Evolutionary conservation across 1,140 invertebrate species (phyloP).

Genomic region (Lysiphlebus fabarum): DNA sequence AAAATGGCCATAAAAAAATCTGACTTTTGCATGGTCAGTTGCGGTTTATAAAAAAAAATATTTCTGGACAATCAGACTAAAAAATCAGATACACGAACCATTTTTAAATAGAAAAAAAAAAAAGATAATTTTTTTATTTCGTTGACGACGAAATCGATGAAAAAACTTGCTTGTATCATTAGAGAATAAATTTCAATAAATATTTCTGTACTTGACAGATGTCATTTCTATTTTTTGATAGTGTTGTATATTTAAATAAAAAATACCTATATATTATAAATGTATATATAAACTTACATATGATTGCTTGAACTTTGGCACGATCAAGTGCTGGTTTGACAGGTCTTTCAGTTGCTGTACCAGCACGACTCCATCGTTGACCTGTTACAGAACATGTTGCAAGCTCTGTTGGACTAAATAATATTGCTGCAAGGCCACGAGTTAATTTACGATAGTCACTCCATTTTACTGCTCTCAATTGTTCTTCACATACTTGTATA

Average conservation of each 20-base stretch:
- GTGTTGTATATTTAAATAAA: background rate
- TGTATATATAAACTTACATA: slow-evolving; percentile 54
- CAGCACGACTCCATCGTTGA: slow-evolving; percentile 70
- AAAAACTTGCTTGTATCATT: too few relatives aligned
- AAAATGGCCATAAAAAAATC: too few relatives aligned
- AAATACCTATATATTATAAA: too few relatives aligned
- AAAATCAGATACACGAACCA: too few relatives aligned
- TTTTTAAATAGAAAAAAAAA: too few relatives aligned
- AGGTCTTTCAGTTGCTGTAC: slow-evolving; percentile 63
- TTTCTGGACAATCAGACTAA: too few relatives aligned
- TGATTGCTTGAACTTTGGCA: slow-evolving; percentile 70
- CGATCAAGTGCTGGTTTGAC: slow-evolving; percentile 70
- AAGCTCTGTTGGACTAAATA: slow-evolving; percentile 70
- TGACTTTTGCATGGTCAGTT: too few relatives aligned
- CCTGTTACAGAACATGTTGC: slow-evolving; percentile 72
- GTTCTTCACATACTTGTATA: slow-evolving; percentile 67
- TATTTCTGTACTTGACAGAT: too few relatives aligned
- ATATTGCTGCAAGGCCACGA: slow-evolving; percentile 66
- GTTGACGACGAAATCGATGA: too few relatives aligned
- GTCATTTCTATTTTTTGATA: background rate
- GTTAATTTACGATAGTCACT: slow-evolving; percentile 71
- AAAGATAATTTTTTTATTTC: too few relatives aligned
- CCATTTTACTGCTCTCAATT: slow-evolving; percentile 69
- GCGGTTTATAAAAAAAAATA: too few relatives aligned
- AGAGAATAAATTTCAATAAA: too few relatives aligned